phyloP scores from a whole-genome alignment of 1,140 invertebrate species.

The Matsumurasca onukii region DNA sequence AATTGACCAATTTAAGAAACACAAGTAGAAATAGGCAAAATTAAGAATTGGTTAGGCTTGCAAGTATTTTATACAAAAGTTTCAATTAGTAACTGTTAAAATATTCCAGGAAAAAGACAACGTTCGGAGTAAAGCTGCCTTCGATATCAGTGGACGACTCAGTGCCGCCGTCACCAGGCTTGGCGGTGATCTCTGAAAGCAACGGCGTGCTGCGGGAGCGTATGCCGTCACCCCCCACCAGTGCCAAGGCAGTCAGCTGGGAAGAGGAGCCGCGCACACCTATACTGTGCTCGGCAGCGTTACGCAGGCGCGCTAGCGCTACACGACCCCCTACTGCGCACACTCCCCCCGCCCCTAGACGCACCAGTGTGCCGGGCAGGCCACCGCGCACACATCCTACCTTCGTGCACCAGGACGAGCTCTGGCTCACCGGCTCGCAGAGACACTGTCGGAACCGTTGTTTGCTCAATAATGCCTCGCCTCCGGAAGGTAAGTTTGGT shows the following conservation, averaged over 20 bases:
- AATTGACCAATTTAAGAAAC: too few species aligned
- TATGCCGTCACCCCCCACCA: slow-evolving; percentile 30
- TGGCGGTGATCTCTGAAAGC: slow-evolving; percentile 33
- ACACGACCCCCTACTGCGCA: slow-evolving; percentile 44
- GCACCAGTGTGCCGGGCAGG: slow-evolving; percentile 38
- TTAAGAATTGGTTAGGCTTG: too few species aligned
- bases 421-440: slow-evolving; percentile 45
- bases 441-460: slow-evolving; percentile 45
- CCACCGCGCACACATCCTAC: slow-evolving; percentile 37
- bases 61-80: too few species aligned
- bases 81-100: too few species aligned
- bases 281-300: slow-evolving; percentile 38
- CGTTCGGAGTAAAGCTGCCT: slow-evolving; percentile 36
- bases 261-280: slow-evolving; percentile 30
- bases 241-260: slow-evolving; percentile 37
- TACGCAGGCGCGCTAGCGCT: slow-evolving; percentile 49
- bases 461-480: slow-evolving; percentile 47
- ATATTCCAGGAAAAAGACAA: slow-evolving; percentile 42
- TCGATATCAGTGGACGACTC: slow-evolving; percentile 32
- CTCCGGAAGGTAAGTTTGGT: slow-evolving; percentile 38
- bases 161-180: slow-evolving; percentile 14
- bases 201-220: neutral
- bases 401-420: slow-evolving; percentile 44
- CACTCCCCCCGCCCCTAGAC: slow-evolving; percentile 32
- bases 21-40: too few species aligned